Evolutionary conservation across 2,888 invertebrate species (phyloP), one percentile per base, ranked within the genome.

Genomic region (Frankliniella intonsa): DNA sequence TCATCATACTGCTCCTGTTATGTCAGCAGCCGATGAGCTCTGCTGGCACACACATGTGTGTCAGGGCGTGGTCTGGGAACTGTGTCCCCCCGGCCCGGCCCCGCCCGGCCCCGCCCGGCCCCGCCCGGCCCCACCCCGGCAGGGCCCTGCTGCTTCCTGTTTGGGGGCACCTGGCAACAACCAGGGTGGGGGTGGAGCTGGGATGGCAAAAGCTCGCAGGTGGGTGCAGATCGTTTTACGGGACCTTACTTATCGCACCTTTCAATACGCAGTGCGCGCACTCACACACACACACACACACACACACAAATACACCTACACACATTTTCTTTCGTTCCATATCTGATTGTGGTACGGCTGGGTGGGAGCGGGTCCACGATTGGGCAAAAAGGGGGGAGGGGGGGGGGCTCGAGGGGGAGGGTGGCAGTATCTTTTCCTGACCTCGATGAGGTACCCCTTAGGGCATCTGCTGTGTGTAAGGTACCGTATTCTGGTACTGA

Each of bases 181-280:
- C 38, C 38, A 38, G 38, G 38, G 62, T 76, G 69, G 69, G 69
- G 55, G 25, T 9, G n/a, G 69, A 3, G 69, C 3, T 19, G 69
- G 69, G 69, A 8, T 12, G 69, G 11, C 9, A 8, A 22, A 2
- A 0, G 69, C 25, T 5, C 69, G 69, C 69, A 76, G 69, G 69
- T 76, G 69, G 69, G 69, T 12, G 69, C 69, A 25, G n/a, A 12
- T 76, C 69, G 69, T 12, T 8, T 76, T 76, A 76, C 69, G 25
- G 69, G 69, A 76, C 69, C 69, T 25, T 22, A 22, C 69, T 25
- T 76, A 76, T 76, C 69, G 25, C 69, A 76, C 69, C 55, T 55
- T 19, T 55, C 55, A 55, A 14, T 38, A 55, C 19, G 55, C 55
- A 55, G 19, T 1, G 14, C 0, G 14, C 55, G 17, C 7, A 51